Percentiles rank a stretch among this genome's conserved stretches.
These are phyloP conservation scores for Tortricodes alternella DNA, from an alignment of 2,888 invertebrate species.

Conservation along the genomic window DNA sequence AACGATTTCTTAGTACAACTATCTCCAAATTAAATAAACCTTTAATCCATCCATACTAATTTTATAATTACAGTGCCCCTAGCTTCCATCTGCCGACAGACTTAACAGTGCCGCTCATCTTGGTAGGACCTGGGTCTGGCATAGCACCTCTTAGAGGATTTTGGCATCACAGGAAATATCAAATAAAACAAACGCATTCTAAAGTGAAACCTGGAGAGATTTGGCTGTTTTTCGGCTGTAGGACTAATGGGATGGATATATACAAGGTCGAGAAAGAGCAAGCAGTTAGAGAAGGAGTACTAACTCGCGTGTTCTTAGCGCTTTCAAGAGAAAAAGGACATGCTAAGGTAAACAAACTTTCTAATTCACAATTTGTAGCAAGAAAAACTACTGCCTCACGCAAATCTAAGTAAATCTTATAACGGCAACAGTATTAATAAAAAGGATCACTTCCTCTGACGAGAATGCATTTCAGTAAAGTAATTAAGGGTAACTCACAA, in stretches of 20 bases:
- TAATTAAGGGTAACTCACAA: no score
- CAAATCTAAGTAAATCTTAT: no score
- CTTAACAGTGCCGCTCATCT: slow-evolving; percentile 88
- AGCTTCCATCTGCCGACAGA: slow-evolving; percentile 93
- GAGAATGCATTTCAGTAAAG: no score
- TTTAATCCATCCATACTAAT: no score
- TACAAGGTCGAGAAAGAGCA: slow-evolving; percentile 91
- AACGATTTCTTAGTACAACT: slow-evolving; percentile 15
- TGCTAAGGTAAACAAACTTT: slow-evolving; percentile 88
- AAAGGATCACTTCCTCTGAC: no score
- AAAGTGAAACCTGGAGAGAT: slow-evolving; percentile 71
- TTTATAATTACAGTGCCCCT: slow-evolving; percentile 85
- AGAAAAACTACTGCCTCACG: no score
- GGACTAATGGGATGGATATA: slow-evolving; percentile 89
- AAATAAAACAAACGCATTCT: slow-evolving; percentile 45
- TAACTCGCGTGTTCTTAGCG: slow-evolving; percentile 89
- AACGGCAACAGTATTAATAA: no score
- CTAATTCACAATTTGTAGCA: no score
- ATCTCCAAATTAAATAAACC: no score
- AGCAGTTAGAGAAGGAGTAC: slow-evolving; percentile 85
- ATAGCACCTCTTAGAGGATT: slow-evolving; percentile 97
- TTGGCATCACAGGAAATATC: slow-evolving; percentile 90
- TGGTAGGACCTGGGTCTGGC: slow-evolving; percentile 96
- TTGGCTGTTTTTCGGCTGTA: slow-evolving; percentile 94
- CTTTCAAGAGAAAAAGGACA: slow-evolving; percentile 89